phyloP scores from a whole-genome alignment of 1,140 invertebrate species.

The Luehdorfia chinensis region DNA sequence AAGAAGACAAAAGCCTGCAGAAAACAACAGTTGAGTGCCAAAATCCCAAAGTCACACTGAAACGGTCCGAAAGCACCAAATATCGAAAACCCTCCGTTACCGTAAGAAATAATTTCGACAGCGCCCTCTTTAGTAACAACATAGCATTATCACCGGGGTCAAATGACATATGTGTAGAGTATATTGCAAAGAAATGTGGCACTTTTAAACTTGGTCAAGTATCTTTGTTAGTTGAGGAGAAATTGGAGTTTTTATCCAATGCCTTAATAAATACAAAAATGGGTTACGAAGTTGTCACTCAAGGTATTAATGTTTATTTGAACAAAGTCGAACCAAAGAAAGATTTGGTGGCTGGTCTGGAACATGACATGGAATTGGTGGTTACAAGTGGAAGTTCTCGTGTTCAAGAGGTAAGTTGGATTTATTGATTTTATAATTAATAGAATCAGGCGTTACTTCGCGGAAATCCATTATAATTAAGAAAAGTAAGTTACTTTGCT shows the following conservation, averaged over 20 bases:
- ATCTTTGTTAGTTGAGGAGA: conserved; percentile 78
- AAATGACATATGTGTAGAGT: conserved; percentile 82
- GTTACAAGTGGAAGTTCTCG: conserved; percentile 82
- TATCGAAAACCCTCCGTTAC: conserved; percentile 77
- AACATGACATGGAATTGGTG: conserved; percentile 82
- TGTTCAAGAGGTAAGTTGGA: conserved; percentile 58
- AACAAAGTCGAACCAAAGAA: conserved; percentile 77
- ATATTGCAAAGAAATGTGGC: conserved; percentile 79
- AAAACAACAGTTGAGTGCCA: conserved; percentile 81
- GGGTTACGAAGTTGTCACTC: conserved; percentile 65
- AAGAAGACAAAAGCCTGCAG: conserved; percentile 86
- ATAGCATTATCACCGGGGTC: conserved; percentile 81
- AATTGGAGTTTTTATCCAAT: conserved; percentile 81
- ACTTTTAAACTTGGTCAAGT: conserved; percentile 80
- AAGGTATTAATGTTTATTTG: conserved; percentile 69
- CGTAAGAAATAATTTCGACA: conserved; percentile 80
- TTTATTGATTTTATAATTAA: neutral
- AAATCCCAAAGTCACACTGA: conserved; percentile 77
- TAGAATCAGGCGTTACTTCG: too few relatives aligned
- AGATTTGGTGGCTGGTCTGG: conserved; percentile 83
- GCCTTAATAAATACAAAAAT: conserved; percentile 56
- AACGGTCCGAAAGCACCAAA: conserved; percentile 79
- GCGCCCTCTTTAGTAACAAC: conserved; percentile 77
- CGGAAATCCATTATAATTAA: too few relatives aligned
- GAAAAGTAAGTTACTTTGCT: too few relatives aligned